Conservation (phyloP, 1,140 invertebrate species). For the Dendrolimus punctatus region DNA sequence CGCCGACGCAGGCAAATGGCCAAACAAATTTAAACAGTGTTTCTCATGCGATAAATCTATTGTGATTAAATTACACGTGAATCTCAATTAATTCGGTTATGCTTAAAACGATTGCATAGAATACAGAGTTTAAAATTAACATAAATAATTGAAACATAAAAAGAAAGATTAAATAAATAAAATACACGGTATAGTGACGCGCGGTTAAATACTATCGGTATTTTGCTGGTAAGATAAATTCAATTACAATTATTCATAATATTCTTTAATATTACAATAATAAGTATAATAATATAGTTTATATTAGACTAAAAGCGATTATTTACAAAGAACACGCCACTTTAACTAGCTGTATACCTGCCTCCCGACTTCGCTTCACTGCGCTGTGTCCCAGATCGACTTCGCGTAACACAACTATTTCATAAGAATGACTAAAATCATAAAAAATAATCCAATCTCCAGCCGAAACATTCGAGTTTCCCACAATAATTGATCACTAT, state of each 20-base stretch:
- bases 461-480: too few species aligned
- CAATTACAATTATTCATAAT: constrained; percentile 12
- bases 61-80: too few species aligned
- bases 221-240: constrained; percentile 19
- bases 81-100: too few species aligned
- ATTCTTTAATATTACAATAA: constrained; percentile 19
- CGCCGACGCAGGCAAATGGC: too few species aligned
- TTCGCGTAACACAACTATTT: background rate
- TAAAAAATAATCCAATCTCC: too few species aligned
- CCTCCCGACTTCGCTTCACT: constrained; percentile 24
- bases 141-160: background rate
- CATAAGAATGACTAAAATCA: too few species aligned
- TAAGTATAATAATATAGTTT: constrained; percentile 29
- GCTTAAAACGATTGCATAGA: too few species aligned
- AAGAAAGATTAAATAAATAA: constrained; percentile 3
- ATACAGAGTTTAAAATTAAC: too few species aligned
- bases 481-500: too few species aligned
- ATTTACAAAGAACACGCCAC: constrained; percentile 52
- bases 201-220: constrained; percentile 11
- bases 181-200: constrained; percentile 9
- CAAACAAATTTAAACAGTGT: too few species aligned
- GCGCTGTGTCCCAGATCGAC: background rate
- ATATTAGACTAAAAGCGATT: constrained; percentile 52
- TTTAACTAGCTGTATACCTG: constrained; percentile 42
- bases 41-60: too few species aligned